A percentile compares a stretch with the other conserved stretches of the same genome.
These are phyloP conservation scores for Corythoichthys haematopterus DNA, from an alignment of 2,113 vertebrate genomes.

Conservation along the genomic window DNA sequence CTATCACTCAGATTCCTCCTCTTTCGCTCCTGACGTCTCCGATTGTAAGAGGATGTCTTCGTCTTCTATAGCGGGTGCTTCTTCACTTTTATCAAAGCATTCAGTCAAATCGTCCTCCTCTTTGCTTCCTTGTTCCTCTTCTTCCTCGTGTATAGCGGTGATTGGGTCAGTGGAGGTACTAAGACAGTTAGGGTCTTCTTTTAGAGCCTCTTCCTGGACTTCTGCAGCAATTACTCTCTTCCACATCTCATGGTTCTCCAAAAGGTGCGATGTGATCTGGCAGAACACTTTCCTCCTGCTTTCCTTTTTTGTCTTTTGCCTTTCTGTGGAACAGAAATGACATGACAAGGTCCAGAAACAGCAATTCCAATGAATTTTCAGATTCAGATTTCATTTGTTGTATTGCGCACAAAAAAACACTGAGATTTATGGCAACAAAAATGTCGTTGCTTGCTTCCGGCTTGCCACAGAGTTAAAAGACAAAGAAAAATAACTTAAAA, in stretches of 20 bases:
- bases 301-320: slow-evolving; percentile 72
- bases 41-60: slow-evolving; percentile 46
- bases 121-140: slow-evolving; percentile 76
- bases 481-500: no score
- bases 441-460: no score
- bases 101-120: slow-evolving; percentile 64
- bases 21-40: slow-evolving; percentile 60
- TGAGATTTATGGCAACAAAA: no score
- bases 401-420: no score
- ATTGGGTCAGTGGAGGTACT: slow-evolving; percentile 77
- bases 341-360: neutral
- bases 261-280: slow-evolving; percentile 87
- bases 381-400: no score
- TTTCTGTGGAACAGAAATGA: slow-evolving; percentile 68
- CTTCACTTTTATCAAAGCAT: slow-evolving; percentile 75
- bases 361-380: neutral
- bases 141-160: slow-evolving; percentile 86
- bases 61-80: slow-evolving; percentile 41
- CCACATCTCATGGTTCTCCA: slow-evolving; percentile 97
- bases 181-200: slow-evolving; percentile 62
- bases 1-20: slow-evolving; percentile 54
- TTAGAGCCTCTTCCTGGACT: slow-evolving; percentile 54
- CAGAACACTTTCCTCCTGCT: slow-evolving; percentile 84
- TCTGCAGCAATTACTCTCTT: slow-evolving; percentile 84
- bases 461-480: no score